Evolutionary conservation across 2,113 vertebrate genomes (phyloP).

Genomic region (Vidua macroura): DNA sequence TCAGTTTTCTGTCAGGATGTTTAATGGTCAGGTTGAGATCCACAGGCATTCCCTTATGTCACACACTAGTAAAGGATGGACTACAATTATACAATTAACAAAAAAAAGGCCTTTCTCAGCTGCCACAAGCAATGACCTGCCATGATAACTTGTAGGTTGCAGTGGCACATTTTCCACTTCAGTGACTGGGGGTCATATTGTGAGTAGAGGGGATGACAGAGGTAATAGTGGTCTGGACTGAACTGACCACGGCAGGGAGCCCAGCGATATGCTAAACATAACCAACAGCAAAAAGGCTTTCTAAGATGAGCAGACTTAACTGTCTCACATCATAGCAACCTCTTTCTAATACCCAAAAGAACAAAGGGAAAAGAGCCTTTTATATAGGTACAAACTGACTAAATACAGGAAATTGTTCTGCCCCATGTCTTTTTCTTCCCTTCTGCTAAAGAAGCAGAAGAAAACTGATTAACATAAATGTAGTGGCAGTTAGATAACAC

Average conservation of each 20-base stretch:
- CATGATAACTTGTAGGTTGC: neutral
- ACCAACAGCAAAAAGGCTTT: neutral
- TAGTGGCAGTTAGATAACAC: neutral
- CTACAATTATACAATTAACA: no score
- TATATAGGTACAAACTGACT: neutral
- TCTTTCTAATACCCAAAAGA: neutral
- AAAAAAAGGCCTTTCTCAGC: neutral
- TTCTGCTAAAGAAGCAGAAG: neutral
- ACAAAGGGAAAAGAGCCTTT: neutral
- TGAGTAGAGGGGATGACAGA: neutral
- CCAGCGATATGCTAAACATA: neutral
- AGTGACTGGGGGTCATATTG: neutral
- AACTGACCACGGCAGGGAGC: neutral
- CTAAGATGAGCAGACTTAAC: neutral
- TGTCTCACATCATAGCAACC: neutral
- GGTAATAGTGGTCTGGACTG: neutral
- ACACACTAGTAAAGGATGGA: neutral
- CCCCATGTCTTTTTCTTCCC: neutral
- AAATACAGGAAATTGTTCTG: neutral
- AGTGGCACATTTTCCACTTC: neutral
- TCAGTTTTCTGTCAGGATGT: neutral
- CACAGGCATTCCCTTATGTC: fast-evolving
- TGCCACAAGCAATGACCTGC: neutral
- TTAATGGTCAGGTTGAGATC: neutral
- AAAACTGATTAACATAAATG: neutral